These are phyloP conservation scores for Pocillopora verrucosa DNA, from an alignment of 64 coral and sea anemone species.

Conservation along the genomic window DNA sequence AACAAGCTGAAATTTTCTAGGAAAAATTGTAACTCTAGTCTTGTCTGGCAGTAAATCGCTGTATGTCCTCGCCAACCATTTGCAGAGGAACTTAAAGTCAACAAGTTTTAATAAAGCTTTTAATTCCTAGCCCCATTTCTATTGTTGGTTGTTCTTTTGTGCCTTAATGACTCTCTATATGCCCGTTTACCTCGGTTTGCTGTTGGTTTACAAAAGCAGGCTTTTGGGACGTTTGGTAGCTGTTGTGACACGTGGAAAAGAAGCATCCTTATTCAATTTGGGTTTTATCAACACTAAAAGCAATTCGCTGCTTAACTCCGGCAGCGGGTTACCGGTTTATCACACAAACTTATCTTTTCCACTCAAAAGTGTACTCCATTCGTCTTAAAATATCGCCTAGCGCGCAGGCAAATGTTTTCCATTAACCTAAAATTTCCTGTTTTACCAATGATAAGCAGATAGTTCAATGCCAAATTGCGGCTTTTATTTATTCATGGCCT, in stretches of 20 bases:
- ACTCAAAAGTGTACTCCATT: constrained; percentile 37
- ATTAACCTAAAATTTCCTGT: constrained; percentile 48
- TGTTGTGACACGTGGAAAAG: background rate
- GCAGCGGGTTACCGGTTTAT: constrained; percentile 17
- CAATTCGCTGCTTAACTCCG: constrained; percentile 10
- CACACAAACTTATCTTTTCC: background rate
- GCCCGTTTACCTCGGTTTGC: background rate
- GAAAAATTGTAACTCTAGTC: no score
- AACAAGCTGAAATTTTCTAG: no score
- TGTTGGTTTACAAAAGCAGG: background rate
- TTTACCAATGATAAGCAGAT: constrained; percentile 14
- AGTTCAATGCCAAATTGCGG: constrained; percentile 42
- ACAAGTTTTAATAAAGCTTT: constrained; percentile 15
- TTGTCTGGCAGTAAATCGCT: background rate
- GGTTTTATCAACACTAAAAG: background rate
- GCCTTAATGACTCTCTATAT: background rate
- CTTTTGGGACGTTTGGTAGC: background rate
- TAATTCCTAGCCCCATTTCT: background rate
- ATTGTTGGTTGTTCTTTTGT: constrained; percentile 43
- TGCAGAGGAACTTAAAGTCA: constrained; percentile 18
- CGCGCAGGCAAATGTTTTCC: constrained; percentile 29
- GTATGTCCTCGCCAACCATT: background rate
- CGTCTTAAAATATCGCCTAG: constrained; percentile 33
- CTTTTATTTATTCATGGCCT: constrained; percentile 35
- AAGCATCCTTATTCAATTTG: background rate